Conservation (phyloP, 2,888 invertebrate genomes). For the Carcina quercana region DNA sequence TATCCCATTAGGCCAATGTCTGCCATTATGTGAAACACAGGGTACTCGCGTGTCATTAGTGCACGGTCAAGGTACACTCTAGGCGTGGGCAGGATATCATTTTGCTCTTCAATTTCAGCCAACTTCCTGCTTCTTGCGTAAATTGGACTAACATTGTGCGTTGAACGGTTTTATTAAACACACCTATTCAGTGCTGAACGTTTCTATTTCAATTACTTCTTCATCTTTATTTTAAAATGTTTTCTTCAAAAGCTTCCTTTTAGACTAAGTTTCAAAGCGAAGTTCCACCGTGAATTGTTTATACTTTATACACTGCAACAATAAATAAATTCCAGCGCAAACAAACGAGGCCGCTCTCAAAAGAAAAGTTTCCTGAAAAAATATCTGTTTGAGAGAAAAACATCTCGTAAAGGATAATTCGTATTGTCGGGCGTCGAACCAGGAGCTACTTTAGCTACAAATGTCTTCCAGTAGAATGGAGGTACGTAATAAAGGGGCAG, state of each 20-base stretch:
- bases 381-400: slow-evolving; percentile 17
- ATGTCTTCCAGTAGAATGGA: slow-evolving; percentile 39
- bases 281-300: no score
- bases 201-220: no score
- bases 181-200: no score
- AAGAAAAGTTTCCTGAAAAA: slow-evolving; percentile 8
- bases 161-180: no score
- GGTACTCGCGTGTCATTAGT: slow-evolving; percentile 51
- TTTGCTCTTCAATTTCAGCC: neutral
- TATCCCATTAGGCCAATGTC: slow-evolving; percentile 67
- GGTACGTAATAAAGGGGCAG: slow-evolving; percentile 44
- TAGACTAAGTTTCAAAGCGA: no score
- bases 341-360: slow-evolving; percentile 1
- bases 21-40: slow-evolving; percentile 55
- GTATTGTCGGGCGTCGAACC: slow-evolving; percentile 32
- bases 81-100: slow-evolving; percentile 22
- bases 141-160: neutral
- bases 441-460: slow-evolving; percentile 38
- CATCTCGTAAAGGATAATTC: slow-evolving; percentile 27
- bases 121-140: neutral
- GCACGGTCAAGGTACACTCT: slow-evolving; percentile 62
- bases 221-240: no score
- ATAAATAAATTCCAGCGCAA: neutral
- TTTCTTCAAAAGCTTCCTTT: no score
- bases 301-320: no score